phyloP scores from a whole-genome alignment of 2,113 vertebrate species.

The Rhipidura dahli region DNA sequence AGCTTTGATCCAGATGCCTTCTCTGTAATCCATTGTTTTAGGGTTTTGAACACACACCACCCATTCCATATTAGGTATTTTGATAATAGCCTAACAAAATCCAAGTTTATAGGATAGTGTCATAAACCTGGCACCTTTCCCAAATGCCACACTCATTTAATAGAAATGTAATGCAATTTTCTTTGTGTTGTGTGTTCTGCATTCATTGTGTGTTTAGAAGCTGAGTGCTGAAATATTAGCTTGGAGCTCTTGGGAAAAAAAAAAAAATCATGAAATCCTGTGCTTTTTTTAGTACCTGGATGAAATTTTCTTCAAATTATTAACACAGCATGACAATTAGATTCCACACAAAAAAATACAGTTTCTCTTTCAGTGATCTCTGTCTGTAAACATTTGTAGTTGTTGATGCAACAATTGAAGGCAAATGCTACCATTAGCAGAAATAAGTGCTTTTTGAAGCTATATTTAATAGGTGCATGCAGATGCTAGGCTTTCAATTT shows the following conservation, averaged over 20 bases:
- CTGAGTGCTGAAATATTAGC: neutral
- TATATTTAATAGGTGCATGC: neutral
- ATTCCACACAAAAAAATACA: neutral
- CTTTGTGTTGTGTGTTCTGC: neutral
- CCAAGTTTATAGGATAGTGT: neutral
- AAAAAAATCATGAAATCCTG: neutral
- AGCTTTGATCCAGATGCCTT: neutral
- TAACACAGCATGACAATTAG: neutral
- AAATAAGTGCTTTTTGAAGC: neutral
- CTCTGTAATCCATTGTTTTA: neutral
- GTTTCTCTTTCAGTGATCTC: neutral
- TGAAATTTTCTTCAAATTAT: neutral
- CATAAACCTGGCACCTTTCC: neutral
- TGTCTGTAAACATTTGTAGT: neutral
- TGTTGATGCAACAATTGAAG: neutral
- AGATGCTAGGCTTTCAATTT: neutral
- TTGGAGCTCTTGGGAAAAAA: neutral
- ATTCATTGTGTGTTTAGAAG: neutral
- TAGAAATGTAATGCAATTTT: neutral
- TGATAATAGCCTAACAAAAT: neutral
- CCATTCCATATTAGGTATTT: neutral
- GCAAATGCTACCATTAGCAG: neutral
- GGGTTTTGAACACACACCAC: neutral
- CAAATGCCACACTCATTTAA: neutral
- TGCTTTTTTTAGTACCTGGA: neutral